Evolutionary conservation across 2,888 invertebrate species (phyloP).

Genomic region (Andrena fulva): DNA sequence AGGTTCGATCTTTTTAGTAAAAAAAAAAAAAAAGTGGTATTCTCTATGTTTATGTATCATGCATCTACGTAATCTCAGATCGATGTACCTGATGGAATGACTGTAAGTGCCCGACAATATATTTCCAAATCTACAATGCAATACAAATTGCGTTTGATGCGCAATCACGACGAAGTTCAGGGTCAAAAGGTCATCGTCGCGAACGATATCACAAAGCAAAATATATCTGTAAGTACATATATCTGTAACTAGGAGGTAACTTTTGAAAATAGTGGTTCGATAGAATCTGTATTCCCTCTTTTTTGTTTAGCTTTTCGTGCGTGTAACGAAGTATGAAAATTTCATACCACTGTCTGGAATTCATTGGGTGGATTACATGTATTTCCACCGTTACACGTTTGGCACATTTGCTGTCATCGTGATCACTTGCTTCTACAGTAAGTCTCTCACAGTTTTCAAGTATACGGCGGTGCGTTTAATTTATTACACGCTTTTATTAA

Average conservation of each 20-base stretch:
- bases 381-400: constrained; percentile 80
- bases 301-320: constrained; percentile 78
- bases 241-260: neutral
- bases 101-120: constrained; percentile 75
- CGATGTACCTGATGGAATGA: constrained; percentile 80
- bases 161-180: constrained; percentile 80
- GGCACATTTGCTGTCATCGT: constrained; percentile 77
- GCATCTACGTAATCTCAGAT: constrained; percentile 69
- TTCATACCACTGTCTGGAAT: constrained; percentile 79
- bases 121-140: constrained; percentile 74
- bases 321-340: constrained; percentile 78
- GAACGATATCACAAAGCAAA: constrained; percentile 82
- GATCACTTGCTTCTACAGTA: constrained; percentile 80
- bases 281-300: constrained; percentile 10
- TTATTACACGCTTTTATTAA: neutral
- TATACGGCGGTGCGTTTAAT: neutral
- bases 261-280: neutral
- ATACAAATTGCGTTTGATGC: constrained; percentile 79
- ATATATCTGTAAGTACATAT: constrained; percentile 78
- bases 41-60: neutral
- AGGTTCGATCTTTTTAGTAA: constrained; percentile 56
- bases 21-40: neutral
- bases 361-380: constrained; percentile 81
- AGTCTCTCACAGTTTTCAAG: constrained; percentile 56
- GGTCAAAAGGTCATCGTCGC: constrained; percentile 80